Percentiles rank a stretch among this genome's conserved stretches.
These are phyloP conservation scores for Patella ulyssiponensis DNA, from an alignment of 2,888 invertebrate genomes.

Conservation along the genomic window DNA sequence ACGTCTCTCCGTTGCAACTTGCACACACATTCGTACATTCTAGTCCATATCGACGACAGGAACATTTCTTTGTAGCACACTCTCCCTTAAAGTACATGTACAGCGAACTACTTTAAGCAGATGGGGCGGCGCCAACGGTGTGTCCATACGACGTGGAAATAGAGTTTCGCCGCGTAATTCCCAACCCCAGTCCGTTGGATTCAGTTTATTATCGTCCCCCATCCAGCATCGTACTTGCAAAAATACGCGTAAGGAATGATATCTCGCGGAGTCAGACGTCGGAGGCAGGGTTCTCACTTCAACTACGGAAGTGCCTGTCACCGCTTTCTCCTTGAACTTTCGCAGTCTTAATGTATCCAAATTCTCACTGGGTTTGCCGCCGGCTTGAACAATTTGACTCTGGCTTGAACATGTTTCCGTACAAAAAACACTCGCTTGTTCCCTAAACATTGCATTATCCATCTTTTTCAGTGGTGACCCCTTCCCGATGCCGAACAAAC, in stretches of 20 bases:
- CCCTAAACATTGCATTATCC: slow-evolving; percentile 6
- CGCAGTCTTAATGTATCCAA: slow-evolving; percentile 20
- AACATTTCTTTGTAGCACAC: background rate
- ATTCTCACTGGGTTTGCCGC: slow-evolving; percentile 18
- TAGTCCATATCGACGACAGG: background rate
- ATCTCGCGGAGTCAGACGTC: background rate
- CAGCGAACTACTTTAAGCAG: background rate
- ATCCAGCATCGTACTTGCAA: background rate
- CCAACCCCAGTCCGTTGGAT: background rate
- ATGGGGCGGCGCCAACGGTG: background rate
- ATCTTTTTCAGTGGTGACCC: background rate
- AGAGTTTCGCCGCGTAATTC: background rate
- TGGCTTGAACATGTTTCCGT: background rate
- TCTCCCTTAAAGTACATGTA: background rate
- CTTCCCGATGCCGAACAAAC: slow-evolving; percentile 37
- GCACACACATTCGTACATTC: background rate
- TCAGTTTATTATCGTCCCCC: background rate
- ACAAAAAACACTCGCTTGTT: background rate
- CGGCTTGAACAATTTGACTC: background rate
- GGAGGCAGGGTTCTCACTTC: background rate
- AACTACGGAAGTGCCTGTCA: slow-evolving; percentile 5
- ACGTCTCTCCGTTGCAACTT: background rate
- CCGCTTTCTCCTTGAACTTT: slow-evolving; percentile 20
- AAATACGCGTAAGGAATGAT: background rate
- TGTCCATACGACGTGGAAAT: background rate